Conservation (phyloP, 1,140 invertebrate species). For the Solenopsis fugax region DNA sequence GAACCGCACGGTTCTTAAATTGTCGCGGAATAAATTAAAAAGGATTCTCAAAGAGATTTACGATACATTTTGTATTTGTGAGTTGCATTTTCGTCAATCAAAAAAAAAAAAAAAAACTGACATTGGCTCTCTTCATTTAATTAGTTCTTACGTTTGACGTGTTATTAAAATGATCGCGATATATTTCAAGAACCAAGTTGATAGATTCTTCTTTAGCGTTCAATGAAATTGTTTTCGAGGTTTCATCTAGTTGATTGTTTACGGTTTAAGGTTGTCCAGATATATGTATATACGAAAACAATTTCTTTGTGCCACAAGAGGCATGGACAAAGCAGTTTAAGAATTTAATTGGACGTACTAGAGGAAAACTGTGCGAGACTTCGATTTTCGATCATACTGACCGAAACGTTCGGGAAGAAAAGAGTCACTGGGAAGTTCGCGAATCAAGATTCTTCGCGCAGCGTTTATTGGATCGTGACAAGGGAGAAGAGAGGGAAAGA, state of each 20-base stretch:
- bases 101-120: constrained; percentile 20
- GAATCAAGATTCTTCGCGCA: constrained; percentile 68
- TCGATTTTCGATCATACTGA: constrained; percentile 63
- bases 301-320: constrained; percentile 45
- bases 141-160: background rate
- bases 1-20: constrained; percentile 6
- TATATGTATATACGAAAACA: constrained; percentile 17
- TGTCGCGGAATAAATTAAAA: constrained; percentile 34
- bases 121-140: background rate
- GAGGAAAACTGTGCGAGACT: constrained; percentile 35
- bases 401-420: constrained; percentile 35
- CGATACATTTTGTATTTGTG: background rate
- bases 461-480: constrained; percentile 76
- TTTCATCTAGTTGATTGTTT: background rate
- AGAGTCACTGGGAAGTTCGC: constrained; percentile 50
- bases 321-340: constrained; percentile 59
- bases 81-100: background rate
- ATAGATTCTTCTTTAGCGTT: background rate
- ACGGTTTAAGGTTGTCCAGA: background rate
- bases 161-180: constrained; percentile 19
- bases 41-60: background rate
- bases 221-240: background rate
- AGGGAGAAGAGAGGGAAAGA: constrained; percentile 42
- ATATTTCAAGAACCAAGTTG: background rate
- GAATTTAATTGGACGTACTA: constrained; percentile 67